A percentile compares a stretch with the other conserved stretches of the same genome.
These are phyloP conservation scores for Girardinichthys multiradiatus DNA, from an alignment of 2,113 vertebrate species.

Conservation along the genomic window DNA sequence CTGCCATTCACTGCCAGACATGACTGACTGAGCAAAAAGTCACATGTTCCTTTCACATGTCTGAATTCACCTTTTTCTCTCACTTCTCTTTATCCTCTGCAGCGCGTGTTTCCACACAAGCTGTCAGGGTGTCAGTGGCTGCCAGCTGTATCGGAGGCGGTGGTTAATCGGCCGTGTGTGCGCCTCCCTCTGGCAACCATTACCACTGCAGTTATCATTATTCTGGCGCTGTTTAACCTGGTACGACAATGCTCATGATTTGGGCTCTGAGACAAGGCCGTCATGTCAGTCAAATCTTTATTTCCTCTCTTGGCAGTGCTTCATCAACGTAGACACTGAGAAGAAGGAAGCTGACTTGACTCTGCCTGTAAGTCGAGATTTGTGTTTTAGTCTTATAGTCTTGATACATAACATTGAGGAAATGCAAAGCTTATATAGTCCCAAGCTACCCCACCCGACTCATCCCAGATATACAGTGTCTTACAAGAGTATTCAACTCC, in stretches of 20 bases:
- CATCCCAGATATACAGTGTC: not conserved
- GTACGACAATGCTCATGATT: constrained; percentile 69
- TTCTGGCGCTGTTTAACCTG: constrained; percentile 88
- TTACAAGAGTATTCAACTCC: not conserved
- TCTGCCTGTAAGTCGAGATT: constrained; percentile 79
- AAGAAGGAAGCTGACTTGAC: constrained; percentile 35
- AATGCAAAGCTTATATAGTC: not conserved
- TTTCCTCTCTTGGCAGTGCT: constrained; percentile 62
- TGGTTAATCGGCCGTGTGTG: constrained; percentile 87
- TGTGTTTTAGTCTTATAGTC: not conserved
- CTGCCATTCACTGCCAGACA: constrained; percentile 24
- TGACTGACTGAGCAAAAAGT: constrained; percentile 15
- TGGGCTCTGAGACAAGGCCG: not conserved
- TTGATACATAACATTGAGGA: not conserved
- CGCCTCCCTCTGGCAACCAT: constrained; percentile 86
- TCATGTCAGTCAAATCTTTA: constrained; percentile 36
- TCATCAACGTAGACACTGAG: not conserved
- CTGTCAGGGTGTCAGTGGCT: constrained; percentile 77
- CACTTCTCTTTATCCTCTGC: constrained; percentile 13
- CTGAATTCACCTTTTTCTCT: constrained; percentile 13
- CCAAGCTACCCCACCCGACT: not conserved
- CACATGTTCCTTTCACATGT: constrained; percentile 21
- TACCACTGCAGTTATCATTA: constrained; percentile 83
- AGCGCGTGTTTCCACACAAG: constrained; percentile 85
- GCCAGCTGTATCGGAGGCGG: constrained; percentile 81